Percentiles rank a stretch among this genome's conserved stretches.
Conservation (phyloP, 2,888 invertebrate species). For the Xestia sexstrigata region DNA sequence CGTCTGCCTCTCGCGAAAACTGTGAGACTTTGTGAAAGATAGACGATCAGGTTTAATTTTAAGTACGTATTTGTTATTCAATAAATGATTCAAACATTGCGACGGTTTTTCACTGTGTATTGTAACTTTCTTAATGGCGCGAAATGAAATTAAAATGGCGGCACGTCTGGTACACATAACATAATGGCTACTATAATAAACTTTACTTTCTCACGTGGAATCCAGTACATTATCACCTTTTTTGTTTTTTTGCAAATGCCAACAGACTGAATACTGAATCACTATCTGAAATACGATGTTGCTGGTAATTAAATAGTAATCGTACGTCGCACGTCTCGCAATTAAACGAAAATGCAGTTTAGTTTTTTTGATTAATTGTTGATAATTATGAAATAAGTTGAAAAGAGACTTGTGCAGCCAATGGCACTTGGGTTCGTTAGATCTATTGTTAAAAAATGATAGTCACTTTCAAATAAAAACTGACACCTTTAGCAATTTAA, state of each 20-base stretch:
- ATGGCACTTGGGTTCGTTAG: background rate
- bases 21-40: constrained; percentile 78
- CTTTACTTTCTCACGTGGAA: constrained; percentile 43
- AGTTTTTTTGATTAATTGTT: background rate
- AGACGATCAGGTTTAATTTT: constrained; percentile 76
- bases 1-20: constrained; percentile 83
- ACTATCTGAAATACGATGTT: background rate
- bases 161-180: constrained; percentile 3
- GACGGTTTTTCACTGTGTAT: constrained; percentile 20
- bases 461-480: background rate
- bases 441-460: background rate
- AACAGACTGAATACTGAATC: background rate
- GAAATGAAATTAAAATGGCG: constrained; percentile 43
- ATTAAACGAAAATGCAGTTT: background rate
- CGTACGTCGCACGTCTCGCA: too few relatives aligned
- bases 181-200: constrained; percentile 17
- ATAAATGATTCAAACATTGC: constrained; percentile 48
- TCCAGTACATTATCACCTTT: constrained; percentile 16
- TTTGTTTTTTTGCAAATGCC: constrained; percentile 14
- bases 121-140: constrained; percentile 14
- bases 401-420: background rate
- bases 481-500: background rate
- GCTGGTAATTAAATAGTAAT: background rate
- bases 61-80: constrained; percentile 62
- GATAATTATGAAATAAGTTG: background rate